These are phyloP conservation scores for Catharus minimus DNA, from an alignment of 2,113 vertebrate species.

Conservation along the genomic window DNA sequence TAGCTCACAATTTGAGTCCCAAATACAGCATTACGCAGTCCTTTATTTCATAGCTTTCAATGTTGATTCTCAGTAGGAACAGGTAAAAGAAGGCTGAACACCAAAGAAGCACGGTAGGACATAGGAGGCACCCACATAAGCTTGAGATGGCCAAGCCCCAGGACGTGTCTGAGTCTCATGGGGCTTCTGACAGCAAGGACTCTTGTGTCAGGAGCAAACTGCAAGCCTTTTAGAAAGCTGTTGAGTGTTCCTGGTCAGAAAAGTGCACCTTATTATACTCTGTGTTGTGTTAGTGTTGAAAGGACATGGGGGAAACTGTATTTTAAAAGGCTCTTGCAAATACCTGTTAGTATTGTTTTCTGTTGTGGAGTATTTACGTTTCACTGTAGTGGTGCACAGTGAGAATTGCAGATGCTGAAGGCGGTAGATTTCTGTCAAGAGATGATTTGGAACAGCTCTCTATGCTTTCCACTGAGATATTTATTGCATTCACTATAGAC, in stretches of 20 bases:
- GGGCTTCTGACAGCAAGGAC: background rate
- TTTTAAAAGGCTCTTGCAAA: background rate
- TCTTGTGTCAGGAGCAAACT: background rate
- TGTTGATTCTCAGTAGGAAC: background rate
- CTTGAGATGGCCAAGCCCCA: background rate
- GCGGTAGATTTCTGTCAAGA: background rate
- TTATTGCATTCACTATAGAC: background rate
- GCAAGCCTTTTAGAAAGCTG: background rate
- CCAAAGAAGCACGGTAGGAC: background rate
- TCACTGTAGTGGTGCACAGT: rapidly evolving
- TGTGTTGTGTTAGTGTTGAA: background rate
- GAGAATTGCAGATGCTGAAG: background rate
- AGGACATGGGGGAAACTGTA: background rate
- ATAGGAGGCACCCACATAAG: background rate
- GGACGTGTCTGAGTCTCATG: background rate
- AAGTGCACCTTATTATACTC: background rate
- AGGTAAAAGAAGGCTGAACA: background rate
- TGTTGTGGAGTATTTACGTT: background rate
- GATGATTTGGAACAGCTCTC: background rate
- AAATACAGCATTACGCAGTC: background rate
- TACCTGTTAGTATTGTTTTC: background rate
- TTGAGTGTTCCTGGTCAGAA: background rate
- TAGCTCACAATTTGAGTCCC: background rate
- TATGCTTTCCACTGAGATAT: background rate
- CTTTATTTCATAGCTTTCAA: background rate